These are phyloP conservation scores for Hippocampus abdominalis DNA, from an alignment of 2,113 vertebrate genomes.

Conservation along the genomic window DNA sequence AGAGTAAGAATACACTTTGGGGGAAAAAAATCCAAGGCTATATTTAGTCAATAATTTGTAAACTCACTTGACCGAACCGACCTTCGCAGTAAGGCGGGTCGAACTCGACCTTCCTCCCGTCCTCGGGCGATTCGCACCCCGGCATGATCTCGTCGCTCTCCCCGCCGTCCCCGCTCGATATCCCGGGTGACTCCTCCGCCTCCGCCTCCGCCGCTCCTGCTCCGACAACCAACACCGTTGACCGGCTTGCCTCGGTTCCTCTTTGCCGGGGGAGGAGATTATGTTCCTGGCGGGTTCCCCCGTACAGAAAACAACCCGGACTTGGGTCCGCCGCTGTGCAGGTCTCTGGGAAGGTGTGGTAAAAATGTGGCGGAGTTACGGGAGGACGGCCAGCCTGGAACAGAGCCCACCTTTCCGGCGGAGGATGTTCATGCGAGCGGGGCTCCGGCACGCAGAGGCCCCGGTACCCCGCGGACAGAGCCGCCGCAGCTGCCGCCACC, in stretches of 20 bases:
- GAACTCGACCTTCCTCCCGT: slow-evolving; percentile 75
- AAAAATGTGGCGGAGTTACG: neutral
- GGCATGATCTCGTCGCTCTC: slow-evolving; percentile 66
- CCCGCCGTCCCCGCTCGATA: slow-evolving; percentile 40
- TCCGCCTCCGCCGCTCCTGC: slow-evolving; percentile 54
- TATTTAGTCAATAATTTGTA: too few relatives aligned
- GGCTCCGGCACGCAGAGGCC: slow-evolving; percentile 18
- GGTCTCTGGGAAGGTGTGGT: neutral
- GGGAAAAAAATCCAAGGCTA: too few relatives aligned
- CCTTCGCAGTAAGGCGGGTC: slow-evolving; percentile 84
- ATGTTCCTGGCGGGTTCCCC: neutral
- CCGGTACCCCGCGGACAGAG: slow-evolving; percentile 13
- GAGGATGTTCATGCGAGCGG: slow-evolving; percentile 9
- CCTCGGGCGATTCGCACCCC: slow-evolving; percentile 77
- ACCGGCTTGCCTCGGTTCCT: slow-evolving; percentile 67
- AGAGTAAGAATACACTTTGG: too few relatives aligned
- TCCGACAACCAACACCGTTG: slow-evolving; percentile 83
- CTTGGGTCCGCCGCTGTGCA: slow-evolving; percentile 51
- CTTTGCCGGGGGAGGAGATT: slow-evolving; percentile 55
- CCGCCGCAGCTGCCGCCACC: neutral
- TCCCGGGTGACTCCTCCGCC: slow-evolving; percentile 61
- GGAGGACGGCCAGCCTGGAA: slow-evolving; percentile 67
- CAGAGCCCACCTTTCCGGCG: slow-evolving; percentile 82
- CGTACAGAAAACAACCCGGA: slow-evolving; percentile 70
- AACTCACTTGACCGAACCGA: slow-evolving; percentile 76